These are phyloP conservation scores for Gallinago solitaria DNA, from an alignment of 2,797 vertebrate species.

Conservation along the genomic window DNA sequence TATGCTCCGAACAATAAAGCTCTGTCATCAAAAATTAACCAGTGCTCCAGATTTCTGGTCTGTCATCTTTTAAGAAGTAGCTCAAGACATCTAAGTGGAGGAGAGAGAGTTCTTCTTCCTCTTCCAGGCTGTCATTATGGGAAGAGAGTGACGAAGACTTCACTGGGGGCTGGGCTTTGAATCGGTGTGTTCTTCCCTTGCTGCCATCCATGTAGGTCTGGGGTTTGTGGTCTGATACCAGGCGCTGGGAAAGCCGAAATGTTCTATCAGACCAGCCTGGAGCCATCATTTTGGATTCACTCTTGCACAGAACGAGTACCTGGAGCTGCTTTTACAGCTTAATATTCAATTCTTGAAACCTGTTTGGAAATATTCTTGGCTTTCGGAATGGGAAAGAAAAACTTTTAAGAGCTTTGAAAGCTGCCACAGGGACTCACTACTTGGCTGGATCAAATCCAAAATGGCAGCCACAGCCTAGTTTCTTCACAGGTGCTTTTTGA, in stretches of 20 bases:
- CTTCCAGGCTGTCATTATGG: neutral
- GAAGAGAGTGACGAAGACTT: neutral
- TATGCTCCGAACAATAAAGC: constrained; percentile 71
- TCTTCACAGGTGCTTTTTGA: constrained; percentile 65
- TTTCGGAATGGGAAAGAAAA: constrained; percentile 53
- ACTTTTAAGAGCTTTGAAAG: constrained; percentile 58
- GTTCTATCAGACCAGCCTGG: constrained; percentile 3
- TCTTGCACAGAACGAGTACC: neutral
- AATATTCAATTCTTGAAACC: constrained; percentile 67
- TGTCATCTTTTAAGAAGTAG: neutral
- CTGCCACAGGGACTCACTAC: constrained; percentile 59
- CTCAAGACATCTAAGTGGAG: neutral
- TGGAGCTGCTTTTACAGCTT: constrained; percentile 68
- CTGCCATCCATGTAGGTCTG: neutral
- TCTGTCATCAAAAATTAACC: constrained; percentile 75
- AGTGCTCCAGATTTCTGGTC: neutral
- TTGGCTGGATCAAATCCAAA: constrained; percentile 55
- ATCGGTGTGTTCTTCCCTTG: neutral
- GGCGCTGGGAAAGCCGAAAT: neutral
- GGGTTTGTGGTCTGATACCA: neutral
- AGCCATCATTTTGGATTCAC: neutral
- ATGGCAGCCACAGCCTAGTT: constrained; percentile 49
- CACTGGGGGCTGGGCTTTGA: neutral
- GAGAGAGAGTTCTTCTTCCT: neutral
- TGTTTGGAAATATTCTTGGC: constrained; percentile 52